Conservation (phyloP, 2,113 vertebrate genomes). For the Tragelaphus buxtoni region DNA sequence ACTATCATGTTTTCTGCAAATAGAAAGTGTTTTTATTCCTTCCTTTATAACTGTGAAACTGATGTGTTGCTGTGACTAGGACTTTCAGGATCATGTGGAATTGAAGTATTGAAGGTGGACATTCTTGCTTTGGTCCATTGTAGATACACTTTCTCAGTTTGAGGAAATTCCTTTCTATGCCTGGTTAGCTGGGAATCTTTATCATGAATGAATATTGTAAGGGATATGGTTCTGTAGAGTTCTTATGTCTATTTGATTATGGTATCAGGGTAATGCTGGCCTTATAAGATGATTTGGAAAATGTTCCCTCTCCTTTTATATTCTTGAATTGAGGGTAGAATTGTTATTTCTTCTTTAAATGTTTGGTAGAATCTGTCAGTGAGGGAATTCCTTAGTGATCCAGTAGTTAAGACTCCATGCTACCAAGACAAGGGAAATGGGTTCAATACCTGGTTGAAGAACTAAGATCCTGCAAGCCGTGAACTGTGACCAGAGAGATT, state of each 20-base stretch:
- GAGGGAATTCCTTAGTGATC: not conserved
- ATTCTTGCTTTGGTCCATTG: not conserved
- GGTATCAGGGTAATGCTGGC: not conserved
- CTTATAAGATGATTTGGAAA: not conserved
- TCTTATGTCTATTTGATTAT: not conserved
- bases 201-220: not conserved
- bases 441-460: not conserved
- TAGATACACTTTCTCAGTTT: not conserved
- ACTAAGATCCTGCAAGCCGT: not conserved
- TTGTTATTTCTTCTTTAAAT: not conserved
- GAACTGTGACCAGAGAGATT: not conserved
- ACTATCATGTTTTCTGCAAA: not conserved
- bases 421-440: not conserved
- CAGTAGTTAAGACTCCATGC: not conserved
- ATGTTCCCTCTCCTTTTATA: not conserved
- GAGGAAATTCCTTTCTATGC: not conserved
- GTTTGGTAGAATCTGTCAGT: not conserved
- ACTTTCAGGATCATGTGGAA: not conserved
- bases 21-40: not conserved
- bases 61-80: not conserved
- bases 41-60: not conserved
- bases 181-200: not conserved
- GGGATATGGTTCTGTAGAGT: not conserved
- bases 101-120: not conserved
- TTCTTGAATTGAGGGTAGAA: not conserved